Base-by-base conservation (phyloP, 1,140 invertebrate species). In the Caenorhabditis inopinata region DNA sequence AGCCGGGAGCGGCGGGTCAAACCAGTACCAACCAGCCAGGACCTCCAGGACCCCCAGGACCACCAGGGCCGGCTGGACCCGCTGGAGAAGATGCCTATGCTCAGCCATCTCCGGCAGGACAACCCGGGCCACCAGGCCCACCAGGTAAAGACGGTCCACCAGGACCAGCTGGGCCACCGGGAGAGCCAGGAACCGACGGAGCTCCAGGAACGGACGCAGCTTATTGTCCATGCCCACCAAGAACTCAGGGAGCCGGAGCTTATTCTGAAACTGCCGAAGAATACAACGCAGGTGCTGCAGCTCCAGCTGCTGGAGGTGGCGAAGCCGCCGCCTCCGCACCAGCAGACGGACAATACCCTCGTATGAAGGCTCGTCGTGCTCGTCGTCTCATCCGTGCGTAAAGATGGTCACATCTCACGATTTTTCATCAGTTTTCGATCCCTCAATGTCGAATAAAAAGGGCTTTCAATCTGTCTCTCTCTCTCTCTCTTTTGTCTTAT, bases 41-140 rank as follows among this genome's bases (percentile, higher is more conserved):
- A 74, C 42, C 78, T 27, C 62, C 78, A 42, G 78, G 78, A 80
- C 68, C 68, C 1, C 68, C 62, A 35, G 78, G 78, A 74, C 45
- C 45, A 9, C 73, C 73, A 27, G 73, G 73, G 18, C 73, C 73
- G 27, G 2, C 73, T 11, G 73, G 73, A 75, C 73, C 73, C 29
- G 29, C 27, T 14, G 73, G 73, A 75, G 47, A 47, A 18, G 73
- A 75, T 27, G 73, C 73, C 6, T 47, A 47, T 6, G 73, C 73
- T 75, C 42, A 47, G 35, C 42, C 42, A 29, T 75, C 73, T 5
- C 42, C 47, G 21, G 73, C 42, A 18, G 73, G 73, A 75, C 42
- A 42, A 47, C 73, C 73, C 11, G 73, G 73, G 48, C 73, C 73
- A 32, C 11, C 73, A 14, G 73, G 73, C 25, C 73, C 73, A 75